phyloP scores from a whole-genome alignment of 1,140 invertebrate species.

The Lasaia peninsularis region DNA sequence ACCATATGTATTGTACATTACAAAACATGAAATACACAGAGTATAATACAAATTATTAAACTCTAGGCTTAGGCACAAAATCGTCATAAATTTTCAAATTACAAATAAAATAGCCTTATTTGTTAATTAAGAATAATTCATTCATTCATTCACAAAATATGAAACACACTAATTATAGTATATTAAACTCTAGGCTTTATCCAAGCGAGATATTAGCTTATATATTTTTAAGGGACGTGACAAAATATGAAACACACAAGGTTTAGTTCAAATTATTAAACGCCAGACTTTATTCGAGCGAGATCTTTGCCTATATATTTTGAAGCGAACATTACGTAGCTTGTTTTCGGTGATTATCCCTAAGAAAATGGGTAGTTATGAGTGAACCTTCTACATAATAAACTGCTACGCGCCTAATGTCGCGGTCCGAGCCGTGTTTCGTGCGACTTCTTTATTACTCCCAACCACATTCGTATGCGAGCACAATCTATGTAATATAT shows the following conservation, averaged over 20 bases:
- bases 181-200: no score
- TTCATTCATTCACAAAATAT: no score
- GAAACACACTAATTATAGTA: no score
- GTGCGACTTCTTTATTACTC: slow-evolving; percentile 58
- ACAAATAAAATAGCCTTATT: no score
- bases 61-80: no score
- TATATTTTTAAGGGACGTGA: no score
- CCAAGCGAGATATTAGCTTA: no score
- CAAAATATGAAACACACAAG: not conserved
- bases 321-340: slow-evolving; percentile 62
- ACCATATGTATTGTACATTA: slow-evolving; percentile 8
- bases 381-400: slow-evolving; percentile 60
- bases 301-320: slow-evolving; percentile 26
- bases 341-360: slow-evolving; percentile 62
- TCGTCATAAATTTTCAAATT: no score
- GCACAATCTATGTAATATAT: slow-evolving; percentile 7
- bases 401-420: slow-evolving; percentile 60
- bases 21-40: no score
- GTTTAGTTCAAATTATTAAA: slow-evolving; percentile 11
- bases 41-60: no score
- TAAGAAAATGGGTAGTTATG: slow-evolving; percentile 66
- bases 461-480: slow-evolving; percentile 27
- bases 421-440: slow-evolving; percentile 40
- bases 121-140: no score
- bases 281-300: slow-evolving; percentile 4